Evolutionary conservation across 2,113 vertebrate species (phyloP).

Genomic region (Eublepharis macularius): DNA sequence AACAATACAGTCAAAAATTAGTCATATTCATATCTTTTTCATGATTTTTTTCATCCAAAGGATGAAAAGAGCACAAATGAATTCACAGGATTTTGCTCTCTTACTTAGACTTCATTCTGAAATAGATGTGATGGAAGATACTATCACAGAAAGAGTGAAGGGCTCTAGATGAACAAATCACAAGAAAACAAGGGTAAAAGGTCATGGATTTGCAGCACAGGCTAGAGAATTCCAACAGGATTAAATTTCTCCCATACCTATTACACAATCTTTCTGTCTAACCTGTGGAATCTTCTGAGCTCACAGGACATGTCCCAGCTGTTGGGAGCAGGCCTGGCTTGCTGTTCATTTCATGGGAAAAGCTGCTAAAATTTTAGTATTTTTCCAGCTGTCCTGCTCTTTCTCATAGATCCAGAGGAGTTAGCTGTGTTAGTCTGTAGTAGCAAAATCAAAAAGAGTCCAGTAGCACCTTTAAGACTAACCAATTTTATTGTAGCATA

Average conservation of each 20-base stretch:
- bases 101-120: slow-evolving; percentile 10
- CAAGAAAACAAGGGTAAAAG: fast-evolving
- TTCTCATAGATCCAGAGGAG: no score
- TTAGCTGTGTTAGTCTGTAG: no score
- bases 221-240: background rate
- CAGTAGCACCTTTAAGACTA: no score
- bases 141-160: background rate
- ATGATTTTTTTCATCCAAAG: no score
- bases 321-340: background rate
- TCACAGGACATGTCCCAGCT: slow-evolving; percentile 16
- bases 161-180: background rate
- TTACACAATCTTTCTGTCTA: slow-evolving; percentile 17
- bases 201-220: background rate
- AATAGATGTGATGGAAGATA: slow-evolving; percentile 6
- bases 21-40: background rate
- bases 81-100: no score
- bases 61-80: no score
- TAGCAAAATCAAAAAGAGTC: no score
- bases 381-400: slow-evolving; percentile 17
- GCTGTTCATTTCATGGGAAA: background rate
- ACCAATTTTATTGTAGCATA: no score
- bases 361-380: background rate
- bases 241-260: slow-evolving; percentile 9
- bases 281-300: slow-evolving; percentile 3
- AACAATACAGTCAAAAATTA: slow-evolving; percentile 29